Conservation (phyloP, 2,888 invertebrate species). For the Chorisops tibialis region DNA sequence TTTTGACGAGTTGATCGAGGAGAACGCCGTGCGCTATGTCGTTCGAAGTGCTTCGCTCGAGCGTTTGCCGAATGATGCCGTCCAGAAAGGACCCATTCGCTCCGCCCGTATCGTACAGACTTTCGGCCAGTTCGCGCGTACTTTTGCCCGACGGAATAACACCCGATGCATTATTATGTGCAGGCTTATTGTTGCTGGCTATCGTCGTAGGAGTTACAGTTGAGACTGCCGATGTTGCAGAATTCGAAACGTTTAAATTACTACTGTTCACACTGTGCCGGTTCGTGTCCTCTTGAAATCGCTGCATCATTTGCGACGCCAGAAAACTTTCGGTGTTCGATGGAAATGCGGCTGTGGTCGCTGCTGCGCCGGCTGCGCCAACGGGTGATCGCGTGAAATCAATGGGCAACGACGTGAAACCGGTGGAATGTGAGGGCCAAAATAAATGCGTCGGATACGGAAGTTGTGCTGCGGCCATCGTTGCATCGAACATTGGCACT, state of each 20-base stretch:
- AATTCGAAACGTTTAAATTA: not conserved
- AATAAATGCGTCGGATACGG: conserved; percentile 70
- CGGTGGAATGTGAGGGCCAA: conserved; percentile 63
- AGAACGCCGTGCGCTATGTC: conserved; percentile 58
- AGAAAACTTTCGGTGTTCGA: conserved; percentile 64
- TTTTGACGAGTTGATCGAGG: conserved; percentile 65
- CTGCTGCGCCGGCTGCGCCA: conserved; percentile 52
- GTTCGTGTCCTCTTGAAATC: conserved; percentile 69
- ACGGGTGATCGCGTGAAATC: conserved; percentile 50
- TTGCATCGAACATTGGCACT: conserved; percentile 63
- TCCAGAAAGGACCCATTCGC: conserved; percentile 75
- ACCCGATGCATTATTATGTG: not conserved
- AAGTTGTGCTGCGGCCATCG: conserved; percentile 54
- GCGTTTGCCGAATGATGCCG: conserved; percentile 77
- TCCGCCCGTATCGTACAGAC: conserved; percentile 59
- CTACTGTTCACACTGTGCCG: conserved; percentile 39
- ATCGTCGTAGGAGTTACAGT: not conserved
- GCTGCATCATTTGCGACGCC: conserved; percentile 77
- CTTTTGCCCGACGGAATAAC: conserved; percentile 43
- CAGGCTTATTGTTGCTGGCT: conserved; percentile 2
- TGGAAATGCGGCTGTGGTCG: conserved; percentile 47
- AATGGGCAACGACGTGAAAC: conserved; percentile 57
- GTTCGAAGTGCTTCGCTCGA: conserved; percentile 61
- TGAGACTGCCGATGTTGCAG: not conserved
- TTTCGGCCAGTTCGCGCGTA: conserved; percentile 62